Conservation (phyloP, 2,888 invertebrate species). For the Spisula subtruncata region DNA sequence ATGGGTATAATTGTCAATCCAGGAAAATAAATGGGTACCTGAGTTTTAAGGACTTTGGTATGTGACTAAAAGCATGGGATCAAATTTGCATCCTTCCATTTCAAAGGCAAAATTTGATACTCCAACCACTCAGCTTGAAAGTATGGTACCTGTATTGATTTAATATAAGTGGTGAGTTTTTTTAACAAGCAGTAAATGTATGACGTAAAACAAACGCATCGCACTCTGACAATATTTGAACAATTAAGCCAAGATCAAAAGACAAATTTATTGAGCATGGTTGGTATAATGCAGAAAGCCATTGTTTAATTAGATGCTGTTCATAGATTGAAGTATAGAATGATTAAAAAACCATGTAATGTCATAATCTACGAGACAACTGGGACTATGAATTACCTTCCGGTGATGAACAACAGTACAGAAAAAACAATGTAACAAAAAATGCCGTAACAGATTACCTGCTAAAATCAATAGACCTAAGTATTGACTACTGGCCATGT, state of each 20-base stretch:
- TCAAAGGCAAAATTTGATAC: too few species aligned
- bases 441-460: constrained; percentile 1
- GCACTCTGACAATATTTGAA: neutral
- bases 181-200: too few species aligned
- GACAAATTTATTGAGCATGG: neutral
- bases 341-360: constrained; percentile 15
- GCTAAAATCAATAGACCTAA: constrained; percentile 12
- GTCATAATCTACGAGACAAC: neutral
- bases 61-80: too few species aligned
- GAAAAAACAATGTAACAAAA: neutral
- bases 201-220: too few species aligned
- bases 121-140: too few species aligned
- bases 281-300: neutral
- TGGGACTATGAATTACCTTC: neutral
- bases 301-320: neutral
- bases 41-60: too few species aligned
- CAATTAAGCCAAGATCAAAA: constrained; percentile 8
- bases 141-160: too few species aligned
- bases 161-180: too few species aligned
- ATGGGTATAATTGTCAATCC: too few species aligned
- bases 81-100: too few species aligned
- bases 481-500: neutral
- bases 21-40: too few species aligned
- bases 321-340: neutral
- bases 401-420: neutral